Base-by-base conservation (phyloP, 2,888 invertebrate species). In the Sphaerophoria rueppellii region DNA sequence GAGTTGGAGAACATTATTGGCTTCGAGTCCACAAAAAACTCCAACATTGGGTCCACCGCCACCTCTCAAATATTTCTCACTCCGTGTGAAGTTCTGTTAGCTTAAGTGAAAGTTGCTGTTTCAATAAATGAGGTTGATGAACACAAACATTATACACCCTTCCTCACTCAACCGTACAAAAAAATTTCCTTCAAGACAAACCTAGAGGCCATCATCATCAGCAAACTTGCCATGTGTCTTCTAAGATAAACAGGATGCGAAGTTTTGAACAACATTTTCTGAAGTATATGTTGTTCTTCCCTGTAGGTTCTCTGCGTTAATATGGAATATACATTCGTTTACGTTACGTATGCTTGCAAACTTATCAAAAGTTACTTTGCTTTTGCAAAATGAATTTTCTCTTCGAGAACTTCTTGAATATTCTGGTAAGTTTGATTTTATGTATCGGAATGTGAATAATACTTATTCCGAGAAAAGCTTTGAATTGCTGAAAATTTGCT, bases 91-190 rank as follows among this genome's bases (percentile, higher is more conserved):
- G 80, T 80, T 83, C 60, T 72, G 71, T 71, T 83, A 75, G 75
- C 79, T 83, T 83, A 70, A 55, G 71, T 60, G 24, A 50, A 83
- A 79, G 79, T 80, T 75, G 34, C 75, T 79, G 71, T 75, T 67
- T 67, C 71, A 79, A 61, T 72, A 71, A 79, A 83, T 79, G 67
- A 52, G 52, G 65, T 40, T 71, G 74, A 79, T 75, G 48, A 74
- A 65, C 24, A 57, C 34, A 24, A 34, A 63, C 9, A 69, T 24
- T 24, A 24, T 24, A 24, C 24, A 24, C 24, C 24, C 24, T 24
- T 24, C 24, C 24, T 24, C 24, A 24, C 24, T 24, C 24, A 24
- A 24, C 24, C 24, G 24, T 16, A 55, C n/a, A 6, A 52, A 7
- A 37, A 12, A 7, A 9, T 43, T 7, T 12, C 0, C 35, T 12